Conservation (phyloP, 2,797 vertebrate genomes). For the Astyanax mexicanus region DNA sequence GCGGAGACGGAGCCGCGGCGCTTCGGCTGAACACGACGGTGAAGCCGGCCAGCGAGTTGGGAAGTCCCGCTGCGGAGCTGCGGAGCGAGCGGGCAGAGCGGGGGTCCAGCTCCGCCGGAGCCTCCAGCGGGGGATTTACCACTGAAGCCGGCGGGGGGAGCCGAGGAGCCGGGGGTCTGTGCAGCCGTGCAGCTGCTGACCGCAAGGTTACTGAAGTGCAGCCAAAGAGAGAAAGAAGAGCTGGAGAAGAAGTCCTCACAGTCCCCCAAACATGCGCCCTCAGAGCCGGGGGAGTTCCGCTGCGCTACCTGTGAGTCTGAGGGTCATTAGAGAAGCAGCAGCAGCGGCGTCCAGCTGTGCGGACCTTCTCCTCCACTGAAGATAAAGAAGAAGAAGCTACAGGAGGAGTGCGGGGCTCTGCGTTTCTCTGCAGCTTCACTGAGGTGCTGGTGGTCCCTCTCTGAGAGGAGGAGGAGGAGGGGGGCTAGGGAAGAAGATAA, state of each 20-base stretch:
- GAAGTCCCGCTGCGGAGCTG: conserved; percentile 21
- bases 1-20: conserved; percentile 1
- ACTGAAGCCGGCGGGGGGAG: background rate
- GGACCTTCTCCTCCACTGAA: conserved; percentile 8
- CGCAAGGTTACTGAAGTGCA: conserved; percentile 49
- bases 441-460: conserved; percentile 22
- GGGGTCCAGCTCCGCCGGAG: conserved; percentile 13
- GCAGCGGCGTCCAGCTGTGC: conserved; percentile 18
- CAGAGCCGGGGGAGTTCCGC: too few relatives aligned
- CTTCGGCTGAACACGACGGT: background rate
- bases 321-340: background rate
- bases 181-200: too few relatives aligned
- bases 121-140: background rate
- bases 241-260: conserved; percentile 19
- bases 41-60: background rate
- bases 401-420: conserved; percentile 31
- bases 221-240: background rate
- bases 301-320: too few relatives aligned
- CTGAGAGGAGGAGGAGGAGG: background rate
- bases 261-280: too few relatives aligned
- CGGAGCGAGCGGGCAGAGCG: background rate
- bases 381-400: too few relatives aligned
- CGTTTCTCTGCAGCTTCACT: background rate
- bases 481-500: background rate
- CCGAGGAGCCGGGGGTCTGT: background rate